Evolutionary conservation across 1,140 invertebrate species (phyloP).

Genomic region (Papilio helenus): DNA sequence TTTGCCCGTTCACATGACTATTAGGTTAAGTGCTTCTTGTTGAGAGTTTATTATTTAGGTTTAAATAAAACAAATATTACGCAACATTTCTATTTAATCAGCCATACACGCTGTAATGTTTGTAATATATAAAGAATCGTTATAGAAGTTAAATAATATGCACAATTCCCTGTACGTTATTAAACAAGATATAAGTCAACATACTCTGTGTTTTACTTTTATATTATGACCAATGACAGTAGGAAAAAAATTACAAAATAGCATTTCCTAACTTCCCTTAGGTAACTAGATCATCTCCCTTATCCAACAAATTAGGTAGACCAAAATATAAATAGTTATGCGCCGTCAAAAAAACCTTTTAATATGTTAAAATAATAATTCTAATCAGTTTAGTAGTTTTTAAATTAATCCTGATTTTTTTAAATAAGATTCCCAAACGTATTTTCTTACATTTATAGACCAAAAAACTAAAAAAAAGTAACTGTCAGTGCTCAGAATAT

Average conservation of each 20-base stretch:
- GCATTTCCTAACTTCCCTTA: too few species aligned
- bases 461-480: not conserved
- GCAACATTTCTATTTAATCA: conserved; percentile 60
- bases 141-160: conserved; percentile 60
- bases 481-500: not conserved
- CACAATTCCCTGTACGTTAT: conserved; percentile 69
- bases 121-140: conserved; percentile 53
- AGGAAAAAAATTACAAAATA: not conserved
- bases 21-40: too few species aligned
- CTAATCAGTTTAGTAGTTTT: too few species aligned
- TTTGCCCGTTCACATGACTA: too few species aligned
- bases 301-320: too few species aligned
- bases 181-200: conserved; percentile 57
- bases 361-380: too few species aligned
- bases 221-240: conserved; percentile 29
- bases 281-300: too few species aligned
- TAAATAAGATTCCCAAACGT: not conserved
- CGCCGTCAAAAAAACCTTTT: too few species aligned
- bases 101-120: conserved; percentile 51
- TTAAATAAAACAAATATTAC: conserved; percentile 39
- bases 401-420: too few species aligned
- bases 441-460: not conserved
- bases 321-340: too few species aligned
- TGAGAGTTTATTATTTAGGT: not conserved
- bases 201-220: conserved; percentile 38